Evolutionary conservation across 1,140 invertebrate genomes (phyloP).

Genomic region (Drosophila pseudoobscura): DNA sequence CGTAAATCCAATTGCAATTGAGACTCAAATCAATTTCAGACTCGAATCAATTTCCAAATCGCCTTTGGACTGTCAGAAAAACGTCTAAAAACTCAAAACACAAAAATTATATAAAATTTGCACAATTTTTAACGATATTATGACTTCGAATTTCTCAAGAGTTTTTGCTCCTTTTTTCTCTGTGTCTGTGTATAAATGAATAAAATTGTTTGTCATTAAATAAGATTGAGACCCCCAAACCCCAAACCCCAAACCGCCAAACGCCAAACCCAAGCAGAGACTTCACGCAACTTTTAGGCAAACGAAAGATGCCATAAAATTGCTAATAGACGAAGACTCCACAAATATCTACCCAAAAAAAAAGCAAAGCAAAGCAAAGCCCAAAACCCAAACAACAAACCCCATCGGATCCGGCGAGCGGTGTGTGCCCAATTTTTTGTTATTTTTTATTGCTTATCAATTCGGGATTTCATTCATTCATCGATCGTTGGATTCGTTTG

Average conservation of each 20-base stretch:
- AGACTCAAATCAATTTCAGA: conserved; percentile 10
- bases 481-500: conserved; percentile 24
- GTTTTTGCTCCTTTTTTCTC: neutral
- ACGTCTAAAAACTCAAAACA: conserved; percentile 41
- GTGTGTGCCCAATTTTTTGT: conserved; percentile 49
- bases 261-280: conserved; percentile 5
- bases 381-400: too few relatives aligned
- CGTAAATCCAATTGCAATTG: conserved; percentile 59
- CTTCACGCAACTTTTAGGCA: conserved; percentile 69
- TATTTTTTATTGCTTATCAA: conserved; percentile 48
- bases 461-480: conserved; percentile 51
- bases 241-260: neutral
- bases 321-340: conserved; percentile 50
- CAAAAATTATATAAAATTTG: conserved; percentile 67
- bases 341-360: too few relatives aligned
- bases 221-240: conserved; percentile 16
- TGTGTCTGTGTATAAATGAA: conserved; percentile 30
- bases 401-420: conserved; percentile 7
- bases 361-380: too few relatives aligned
- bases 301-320: conserved; percentile 74
- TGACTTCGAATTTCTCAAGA: conserved; percentile 39
- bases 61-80: conserved; percentile 32
- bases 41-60: conserved; percentile 41
- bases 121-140: conserved; percentile 58
- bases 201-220: conserved; percentile 57